phyloP scores from a whole-genome alignment of 2,888 invertebrate species.

The Clostera curtula region DNA sequence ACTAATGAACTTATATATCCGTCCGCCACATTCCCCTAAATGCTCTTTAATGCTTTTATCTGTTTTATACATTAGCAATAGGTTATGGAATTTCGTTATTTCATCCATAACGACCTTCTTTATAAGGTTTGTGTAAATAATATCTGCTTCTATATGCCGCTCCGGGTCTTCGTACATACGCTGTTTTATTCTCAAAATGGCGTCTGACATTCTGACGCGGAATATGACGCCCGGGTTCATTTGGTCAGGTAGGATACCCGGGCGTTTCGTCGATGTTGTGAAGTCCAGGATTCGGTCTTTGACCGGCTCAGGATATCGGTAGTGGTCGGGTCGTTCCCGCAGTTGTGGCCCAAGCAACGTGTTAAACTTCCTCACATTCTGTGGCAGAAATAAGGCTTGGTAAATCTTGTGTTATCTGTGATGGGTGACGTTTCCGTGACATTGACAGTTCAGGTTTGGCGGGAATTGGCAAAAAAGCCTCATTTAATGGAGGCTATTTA shows the following conservation, averaged over 20 bases:
- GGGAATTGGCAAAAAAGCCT: too few relatives aligned
- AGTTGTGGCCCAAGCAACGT: slow-evolving; percentile 50
- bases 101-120: slow-evolving; percentile 67
- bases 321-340: slow-evolving; percentile 59
- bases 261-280: slow-evolving; percentile 48
- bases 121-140: slow-evolving; percentile 62
- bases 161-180: slow-evolving; percentile 67
- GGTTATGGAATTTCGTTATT: slow-evolving; percentile 62
- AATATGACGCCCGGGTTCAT: slow-evolving; percentile 68
- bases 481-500: too few relatives aligned
- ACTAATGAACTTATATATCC: slow-evolving; percentile 65
- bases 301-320: slow-evolving; percentile 59
- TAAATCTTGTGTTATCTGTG: background rate
- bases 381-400: slow-evolving; percentile 47
- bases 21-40: slow-evolving; percentile 60
- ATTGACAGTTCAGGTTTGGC: too few relatives aligned
- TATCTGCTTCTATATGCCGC: slow-evolving; percentile 61
- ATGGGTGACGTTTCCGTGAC: too few relatives aligned
- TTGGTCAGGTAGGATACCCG: slow-evolving; percentile 57
- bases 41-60: slow-evolving; percentile 65
- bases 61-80: slow-evolving; percentile 61
- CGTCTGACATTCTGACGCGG: slow-evolving; percentile 63
- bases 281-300: slow-evolving; percentile 58
- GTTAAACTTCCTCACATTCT: slow-evolving; percentile 45
- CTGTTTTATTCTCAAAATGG: slow-evolving; percentile 60